Conservation (phyloP, 2,113 vertebrate species). For the Bujurquina vittata region DNA sequence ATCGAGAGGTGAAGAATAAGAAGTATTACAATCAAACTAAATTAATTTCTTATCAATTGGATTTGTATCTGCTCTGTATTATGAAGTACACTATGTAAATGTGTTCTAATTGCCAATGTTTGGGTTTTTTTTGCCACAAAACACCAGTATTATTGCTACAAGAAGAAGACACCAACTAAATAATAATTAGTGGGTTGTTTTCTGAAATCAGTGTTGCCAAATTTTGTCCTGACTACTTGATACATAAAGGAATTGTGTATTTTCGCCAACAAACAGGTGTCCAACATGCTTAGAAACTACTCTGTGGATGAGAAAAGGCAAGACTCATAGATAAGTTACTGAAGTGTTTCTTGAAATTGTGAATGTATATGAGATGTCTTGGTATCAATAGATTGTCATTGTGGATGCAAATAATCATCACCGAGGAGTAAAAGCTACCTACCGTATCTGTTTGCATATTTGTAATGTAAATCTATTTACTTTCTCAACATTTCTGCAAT, state of each 20-base stretch:
- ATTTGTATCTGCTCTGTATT: constrained; percentile 66
- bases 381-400: constrained; percentile 77
- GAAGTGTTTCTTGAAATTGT: constrained; percentile 75
- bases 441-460: constrained; percentile 77
- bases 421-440: constrained; percentile 78
- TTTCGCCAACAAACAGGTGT: constrained; percentile 52
- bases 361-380: constrained; percentile 76
- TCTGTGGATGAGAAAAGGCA: constrained; percentile 52
- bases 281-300: constrained; percentile 48
- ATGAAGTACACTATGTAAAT: constrained; percentile 46
- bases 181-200: constrained; percentile 50
- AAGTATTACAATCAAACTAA: constrained; percentile 67
- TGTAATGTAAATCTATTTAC: constrained; percentile 78
- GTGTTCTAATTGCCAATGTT: constrained; percentile 75
- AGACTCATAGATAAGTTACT: constrained; percentile 56
- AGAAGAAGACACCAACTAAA: constrained; percentile 29
- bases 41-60: constrained; percentile 59
- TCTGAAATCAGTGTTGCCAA: constrained; percentile 72
- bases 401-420: constrained; percentile 78
- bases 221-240: constrained; percentile 74
- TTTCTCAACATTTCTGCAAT: constrained; percentile 77
- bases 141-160: constrained; percentile 59
- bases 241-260: constrained; percentile 53
- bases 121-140: constrained; percentile 61
- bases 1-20: constrained; percentile 42